Evolutionary conservation across 2,888 invertebrate genomes (phyloP), one percentile per base, ranked within the genome.

Genomic region (Cephonodes hylas): DNA sequence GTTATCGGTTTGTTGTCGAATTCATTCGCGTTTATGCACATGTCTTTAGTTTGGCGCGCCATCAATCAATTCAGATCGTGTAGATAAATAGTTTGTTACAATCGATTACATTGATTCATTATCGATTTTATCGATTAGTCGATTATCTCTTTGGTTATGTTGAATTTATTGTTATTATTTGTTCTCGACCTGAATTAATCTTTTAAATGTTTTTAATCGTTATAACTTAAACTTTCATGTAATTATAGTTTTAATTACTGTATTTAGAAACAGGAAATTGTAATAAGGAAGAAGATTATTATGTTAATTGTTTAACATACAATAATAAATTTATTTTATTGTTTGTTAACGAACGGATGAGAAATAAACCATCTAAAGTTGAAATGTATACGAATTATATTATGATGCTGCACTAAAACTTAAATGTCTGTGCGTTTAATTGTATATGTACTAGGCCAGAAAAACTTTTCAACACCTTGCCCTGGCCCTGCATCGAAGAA

Each of bases 1-100:
- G 4, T 31, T 18, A 53, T 53, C 53, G 3, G 4, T 10, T 10
- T 23, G 23, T 18, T 3, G 18, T 53, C 31, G 53, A 20, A 53
- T 8, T 44, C 53, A 31, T 31, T 18, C 53, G 31, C 10, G n/a
- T 18, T 15, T 15, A 15, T 53, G 27, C 25, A 20, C 8, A 25
- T 48, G 31, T 18, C 53, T 53, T 18, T 18, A 53, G 27, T 27
- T 31, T 53, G 53, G 53, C 18, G 53, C 18, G 18, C 53, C 65
- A 63, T 65, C 63, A 62, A 60, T 63, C 63, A 63, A 63, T 10
- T 18, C 3, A 53, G 66, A 64, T 66, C 60, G 34, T 56, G 58
- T 59, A 61, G 61, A 65, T 57, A 63, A 44, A 22, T 53, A 27
- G 53, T 31, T 46, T 58, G 31, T 53, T 53, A 53, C 20, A 53